Evolutionary conservation across 1,140 invertebrate genomes (phyloP), one percentile per base, ranked within the genome.

Genomic region (Bursaphelenchus mucronatus): DNA sequence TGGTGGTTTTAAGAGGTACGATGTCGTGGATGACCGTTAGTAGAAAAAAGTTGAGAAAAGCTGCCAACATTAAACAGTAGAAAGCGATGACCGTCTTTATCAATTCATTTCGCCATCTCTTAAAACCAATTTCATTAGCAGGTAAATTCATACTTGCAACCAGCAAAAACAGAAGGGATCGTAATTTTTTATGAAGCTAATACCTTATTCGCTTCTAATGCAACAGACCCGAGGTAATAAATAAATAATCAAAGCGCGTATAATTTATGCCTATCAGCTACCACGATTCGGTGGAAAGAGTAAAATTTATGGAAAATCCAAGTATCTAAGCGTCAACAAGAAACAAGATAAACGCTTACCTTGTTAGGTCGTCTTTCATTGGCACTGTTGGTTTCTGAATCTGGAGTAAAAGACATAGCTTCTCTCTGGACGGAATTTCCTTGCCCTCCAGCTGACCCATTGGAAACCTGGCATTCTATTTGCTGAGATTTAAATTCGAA

Each of bases 1-100:
- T 43, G 19, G 57, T 46, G 15, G 72, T 66, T 46, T 71, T 41
- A 8, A 64, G 61, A 13, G 78, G 78, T 39, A 81, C 79, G 57
- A 80, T 67, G 61, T 79, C 77, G 57, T 81, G 78, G 49, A 81
- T 76, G 8, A 81, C 76, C 11, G 78, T 80, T 9, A 80, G 70
- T 13, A 80, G 63, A 51, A 80, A 81, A 52, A 80, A 80, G 58
- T 80, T 80, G 49, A 80, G 69, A 56, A 80, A 80, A 15, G 78
- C 78, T 6, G 78, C 76, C 8, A 80, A 44, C 63, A 71, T 69
- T 13, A 80, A 55, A 50, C 79, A 80, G 51, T 67, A 45, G 54
- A 81, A 80, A 9, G 78, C 78, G 10, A 76, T 64, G 11, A 67
- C 13, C n/a, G 76, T 75, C 53, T 80, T 80, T 47, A 79, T 41